A percentile compares a stretch with the other conserved stretches of the same genome.
These are phyloP conservation scores for Lordiphosa andalusiaca DNA, from an alignment of 2,888 invertebrate species.

Conservation along the genomic window DNA sequence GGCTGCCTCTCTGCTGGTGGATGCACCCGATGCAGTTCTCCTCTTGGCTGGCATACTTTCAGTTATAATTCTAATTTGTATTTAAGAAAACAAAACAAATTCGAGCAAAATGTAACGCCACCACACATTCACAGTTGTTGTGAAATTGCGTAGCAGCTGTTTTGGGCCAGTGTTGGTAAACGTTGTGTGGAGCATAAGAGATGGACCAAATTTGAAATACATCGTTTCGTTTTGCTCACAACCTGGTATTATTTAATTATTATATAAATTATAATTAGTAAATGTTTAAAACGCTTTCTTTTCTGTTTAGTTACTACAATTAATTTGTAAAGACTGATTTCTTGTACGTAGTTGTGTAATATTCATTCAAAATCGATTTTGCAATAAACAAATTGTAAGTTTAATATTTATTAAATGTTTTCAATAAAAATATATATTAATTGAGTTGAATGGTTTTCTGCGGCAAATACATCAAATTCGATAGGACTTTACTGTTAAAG, in stretches of 20 bases:
- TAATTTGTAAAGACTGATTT: constrained; percentile 74
- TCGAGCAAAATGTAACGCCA: constrained; percentile 37
- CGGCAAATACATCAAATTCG: too few relatives aligned
- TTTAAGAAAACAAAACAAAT: constrained; percentile 44
- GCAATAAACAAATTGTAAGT: constrained; percentile 40
- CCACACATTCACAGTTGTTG: constrained; percentile 14
- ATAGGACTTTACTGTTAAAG: too few relatives aligned
- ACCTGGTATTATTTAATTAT: constrained; percentile 52
- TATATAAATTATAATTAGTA: constrained; percentile 22
- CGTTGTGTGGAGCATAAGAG: constrained; percentile 26
- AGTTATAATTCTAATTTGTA: constrained; percentile 75
- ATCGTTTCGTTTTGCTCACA: constrained; percentile 57
- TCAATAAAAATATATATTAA: constrained; percentile 27
- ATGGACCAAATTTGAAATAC: constrained; percentile 5
- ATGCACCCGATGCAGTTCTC: constrained; percentile 66
- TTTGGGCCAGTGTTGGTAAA: constrained; percentile 46
- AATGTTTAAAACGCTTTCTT: constrained; percentile 20
- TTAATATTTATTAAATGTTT: constrained; percentile 60
- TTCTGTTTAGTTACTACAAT: constrained; percentile 55
- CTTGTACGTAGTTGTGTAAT: constrained; percentile 54
- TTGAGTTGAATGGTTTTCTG: neutral
- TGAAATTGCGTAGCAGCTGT: constrained; percentile 58
- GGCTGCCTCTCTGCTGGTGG: constrained; percentile 22
- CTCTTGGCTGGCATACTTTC: constrained; percentile 78
- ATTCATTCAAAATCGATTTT: constrained; percentile 24